These are phyloP conservation scores for Acrocera orbiculus DNA, from an alignment of 2,888 invertebrate genomes.

Conservation along the genomic window DNA sequence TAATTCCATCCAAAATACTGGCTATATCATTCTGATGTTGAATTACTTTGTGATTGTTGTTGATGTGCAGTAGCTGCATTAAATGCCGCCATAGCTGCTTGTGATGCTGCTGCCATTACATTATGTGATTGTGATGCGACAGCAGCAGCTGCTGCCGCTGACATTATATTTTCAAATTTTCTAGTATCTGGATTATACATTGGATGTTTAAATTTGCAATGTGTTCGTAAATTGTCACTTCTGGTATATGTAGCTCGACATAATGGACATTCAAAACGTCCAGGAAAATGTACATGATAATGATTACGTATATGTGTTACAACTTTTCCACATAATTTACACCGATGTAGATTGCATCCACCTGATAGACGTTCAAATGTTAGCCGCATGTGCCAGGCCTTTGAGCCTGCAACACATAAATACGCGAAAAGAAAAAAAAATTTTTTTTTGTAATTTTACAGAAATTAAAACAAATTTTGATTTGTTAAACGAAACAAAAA, in stretches of 20 bases:
- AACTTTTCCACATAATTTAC: constrained; percentile 88
- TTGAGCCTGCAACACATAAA: constrained; percentile 59
- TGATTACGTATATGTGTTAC: constrained; percentile 88
- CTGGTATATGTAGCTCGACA: constrained; percentile 82
- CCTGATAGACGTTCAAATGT: constrained; percentile 86
- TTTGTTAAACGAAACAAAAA: too few relatives aligned
- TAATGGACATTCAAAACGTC: constrained; percentile 79
- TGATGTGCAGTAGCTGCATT: constrained; percentile 26
- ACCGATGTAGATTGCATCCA: constrained; percentile 83
- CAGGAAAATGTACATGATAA: constrained; percentile 87
- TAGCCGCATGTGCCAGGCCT: constrained; percentile 90
- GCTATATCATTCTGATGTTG: constrained; percentile 22
- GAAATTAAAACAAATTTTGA: constrained; percentile 14
- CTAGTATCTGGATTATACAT: constrained; percentile 71
- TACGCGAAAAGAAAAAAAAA: constrained; percentile 29
- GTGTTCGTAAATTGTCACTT: constrained; percentile 82
- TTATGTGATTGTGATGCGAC: constrained; percentile 27
- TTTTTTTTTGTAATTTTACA: constrained; percentile 29
- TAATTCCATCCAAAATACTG: constrained; percentile 30
- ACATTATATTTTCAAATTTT: constrained; percentile 60
- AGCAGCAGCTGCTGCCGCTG: constrained; percentile 35
- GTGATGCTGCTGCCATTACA: constrained; percentile 36
- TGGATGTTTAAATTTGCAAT: constrained; percentile 86
- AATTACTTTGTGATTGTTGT: constrained; percentile 22
- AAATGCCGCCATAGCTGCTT: constrained; percentile 32